phyloP scores from a whole-genome alignment of 2,888 invertebrate genomes.

The Polymixis lichenea region DNA sequence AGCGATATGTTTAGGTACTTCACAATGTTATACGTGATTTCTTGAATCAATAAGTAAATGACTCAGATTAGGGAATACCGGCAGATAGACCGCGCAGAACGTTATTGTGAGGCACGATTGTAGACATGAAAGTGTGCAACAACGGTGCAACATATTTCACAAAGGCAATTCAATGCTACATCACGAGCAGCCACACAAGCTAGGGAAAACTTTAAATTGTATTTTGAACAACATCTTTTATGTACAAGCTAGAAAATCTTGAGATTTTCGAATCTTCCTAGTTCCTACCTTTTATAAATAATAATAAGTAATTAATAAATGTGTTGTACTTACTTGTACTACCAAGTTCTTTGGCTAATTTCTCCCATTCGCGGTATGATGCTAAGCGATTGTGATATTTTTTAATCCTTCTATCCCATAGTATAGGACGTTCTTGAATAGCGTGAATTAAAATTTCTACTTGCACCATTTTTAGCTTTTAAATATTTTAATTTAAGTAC shows the following conservation, averaged over 20 bases:
- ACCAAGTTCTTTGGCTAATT: constrained; percentile 44
- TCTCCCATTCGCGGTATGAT: constrained; percentile 51
- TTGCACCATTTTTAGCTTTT: no score
- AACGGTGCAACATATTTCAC: constrained; percentile 42
- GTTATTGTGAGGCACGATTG: no score
- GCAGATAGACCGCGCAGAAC: no score
- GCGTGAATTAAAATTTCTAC: constrained; percentile 18
- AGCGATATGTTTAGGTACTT: constrained; percentile 53
- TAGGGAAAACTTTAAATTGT: constrained; percentile 56
- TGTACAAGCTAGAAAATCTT: constrained; percentile 25
- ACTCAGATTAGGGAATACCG: no score
- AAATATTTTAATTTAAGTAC: no score
- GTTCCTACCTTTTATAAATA: no score
- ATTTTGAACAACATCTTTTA: constrained; percentile 34
- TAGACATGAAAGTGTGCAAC: constrained; percentile 44
- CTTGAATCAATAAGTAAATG: no score
- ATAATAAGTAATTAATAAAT: constrained; percentile 24
- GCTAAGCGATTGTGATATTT: constrained; percentile 51
- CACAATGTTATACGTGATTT: constrained; percentile 59
- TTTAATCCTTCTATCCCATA: constrained; percentile 51
- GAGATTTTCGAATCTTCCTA: no score
- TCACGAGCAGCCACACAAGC: constrained; percentile 58
- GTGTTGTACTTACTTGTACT: constrained; percentile 54
- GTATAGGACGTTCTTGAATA: constrained; percentile 45
- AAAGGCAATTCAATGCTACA: constrained; percentile 54